A percentile compares a stretch with the other conserved stretches of the same genome.
phyloP scores from a whole-genome alignment of 2,888 invertebrate species.

The Andrena dorsata region DNA sequence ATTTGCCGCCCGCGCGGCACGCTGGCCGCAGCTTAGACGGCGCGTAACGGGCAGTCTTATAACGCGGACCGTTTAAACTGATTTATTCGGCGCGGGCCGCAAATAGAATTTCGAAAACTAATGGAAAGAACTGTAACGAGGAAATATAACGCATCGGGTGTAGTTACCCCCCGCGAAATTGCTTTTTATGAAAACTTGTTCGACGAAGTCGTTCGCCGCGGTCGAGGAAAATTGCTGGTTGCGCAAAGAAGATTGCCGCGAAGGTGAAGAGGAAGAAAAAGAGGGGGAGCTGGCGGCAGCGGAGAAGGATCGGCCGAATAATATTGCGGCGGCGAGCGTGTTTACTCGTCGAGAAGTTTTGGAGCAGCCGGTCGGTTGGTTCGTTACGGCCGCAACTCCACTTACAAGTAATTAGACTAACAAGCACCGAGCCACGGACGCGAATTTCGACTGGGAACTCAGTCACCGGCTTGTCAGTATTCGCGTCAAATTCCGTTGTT shows the following conservation, averaged over 20 bases:
- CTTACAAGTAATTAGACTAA: slow-evolving; percentile 79
- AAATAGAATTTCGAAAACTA: slow-evolving; percentile 53
- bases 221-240: slow-evolving; percentile 73
- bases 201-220: slow-evolving; percentile 67
- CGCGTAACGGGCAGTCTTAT: slow-evolving; percentile 20
- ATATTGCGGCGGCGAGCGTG: slow-evolving; percentile 69
- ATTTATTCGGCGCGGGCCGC: slow-evolving; percentile 29
- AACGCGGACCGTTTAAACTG: slow-evolving; percentile 29
- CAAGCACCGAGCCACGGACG: slow-evolving; percentile 60
- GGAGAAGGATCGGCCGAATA: slow-evolving; percentile 64
- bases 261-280: slow-evolving; percentile 36
- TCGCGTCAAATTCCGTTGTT: slow-evolving; percentile 39
- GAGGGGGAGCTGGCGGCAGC: background rate
- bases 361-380: slow-evolving; percentile 64
- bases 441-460: slow-evolving; percentile 60
- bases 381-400: slow-evolving; percentile 76
- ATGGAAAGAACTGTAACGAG: slow-evolving; percentile 59
- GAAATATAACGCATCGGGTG: slow-evolving; percentile 55
- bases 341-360: slow-evolving; percentile 76
- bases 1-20: background rate
- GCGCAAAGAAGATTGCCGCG: slow-evolving; percentile 73
- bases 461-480: slow-evolving; percentile 57
- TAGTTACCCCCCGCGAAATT: slow-evolving; percentile 76
- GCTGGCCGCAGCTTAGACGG: background rate
- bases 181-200: slow-evolving; percentile 80